Conservation (phyloP, 2,888 invertebrate species). For the Alloscopus bannaensis region DNA sequence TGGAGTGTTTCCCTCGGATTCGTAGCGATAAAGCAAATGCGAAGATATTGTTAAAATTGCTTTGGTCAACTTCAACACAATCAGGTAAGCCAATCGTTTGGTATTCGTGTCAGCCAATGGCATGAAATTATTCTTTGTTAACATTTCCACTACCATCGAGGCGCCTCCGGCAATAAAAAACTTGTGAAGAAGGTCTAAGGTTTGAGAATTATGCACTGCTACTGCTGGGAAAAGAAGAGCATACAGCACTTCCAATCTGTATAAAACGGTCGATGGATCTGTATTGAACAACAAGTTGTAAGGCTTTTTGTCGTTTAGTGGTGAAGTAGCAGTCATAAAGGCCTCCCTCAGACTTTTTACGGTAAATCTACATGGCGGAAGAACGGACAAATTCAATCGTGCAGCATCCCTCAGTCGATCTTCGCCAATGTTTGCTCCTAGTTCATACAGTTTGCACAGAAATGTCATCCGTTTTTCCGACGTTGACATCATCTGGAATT, state of each 20-base stretch:
- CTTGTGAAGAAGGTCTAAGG: conserved; percentile 68
- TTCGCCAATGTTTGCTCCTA: conserved; percentile 89
- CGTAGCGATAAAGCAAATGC: conserved; percentile 83
- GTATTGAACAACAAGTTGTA: conserved; percentile 72
- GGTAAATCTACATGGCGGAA: conserved; percentile 85
- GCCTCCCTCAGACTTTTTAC: conserved; percentile 80
- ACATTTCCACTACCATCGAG: conserved; percentile 84
- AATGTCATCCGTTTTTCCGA: conserved; percentile 71
- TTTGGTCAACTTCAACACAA: conserved; percentile 91
- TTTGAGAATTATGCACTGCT: conserved; percentile 83
- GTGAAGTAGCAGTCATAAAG: conserved; percentile 75
- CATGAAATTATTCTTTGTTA: conserved; percentile 90
- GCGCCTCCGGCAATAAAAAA: conserved; percentile 79
- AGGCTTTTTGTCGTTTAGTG: conserved; percentile 67
- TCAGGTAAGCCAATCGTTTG: conserved; percentile 89
- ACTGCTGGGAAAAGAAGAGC: conserved; percentile 93
- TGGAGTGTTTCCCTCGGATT: conserved; percentile 58
- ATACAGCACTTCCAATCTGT: conserved; percentile 88
- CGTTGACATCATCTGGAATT: conserved; percentile 87
- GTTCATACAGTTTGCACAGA: conserved; percentile 84
- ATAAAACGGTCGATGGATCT: conserved; percentile 79
- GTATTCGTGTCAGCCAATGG: conserved; percentile 86
- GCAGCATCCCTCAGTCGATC: conserved; percentile 89
- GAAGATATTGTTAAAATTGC: conserved; percentile 91
- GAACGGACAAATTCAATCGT: conserved; percentile 85